Base-by-base conservation (phyloP, 2,113 vertebrate species). In the Hymenochirus boettgeri region DNA sequence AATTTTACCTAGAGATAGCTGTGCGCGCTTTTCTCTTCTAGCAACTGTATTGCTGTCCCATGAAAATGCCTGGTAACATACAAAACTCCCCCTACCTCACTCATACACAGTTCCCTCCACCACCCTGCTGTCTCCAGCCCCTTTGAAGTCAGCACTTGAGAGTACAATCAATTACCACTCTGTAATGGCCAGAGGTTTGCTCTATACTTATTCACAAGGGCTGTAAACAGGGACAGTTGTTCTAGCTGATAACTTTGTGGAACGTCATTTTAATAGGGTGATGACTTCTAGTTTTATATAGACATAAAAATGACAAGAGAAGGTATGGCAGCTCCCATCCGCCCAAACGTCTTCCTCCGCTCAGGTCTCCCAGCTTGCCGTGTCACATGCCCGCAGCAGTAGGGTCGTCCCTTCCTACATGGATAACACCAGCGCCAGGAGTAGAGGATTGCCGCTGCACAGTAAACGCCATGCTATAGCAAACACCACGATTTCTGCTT, bases 131-230 rank as follows among this genome's bases (percentile, higher is more conserved):
- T 53, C 3, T 18, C 27, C 23, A 35, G 50, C 17, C n/a, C 23
- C 65, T 69, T 69, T 69, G 65, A 69, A 53, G 31, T 69, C 35
- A 29, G 21, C 60, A 21, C 29, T 45, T 45, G 39, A 45, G 35
- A 29, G 53, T 69, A 31, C 25, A 25, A 33, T 66, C 55, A 47
- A 52, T 66, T 66, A 58, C 55, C 54, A 65, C 57, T 53, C 29
- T 45, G 23, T 45, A 39, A 60, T 39, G n/a, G 27, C 65, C 57
- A 45, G 33, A 58, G 65, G 55, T 48, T 52, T 33, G 39, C 65
- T 69, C 60, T 69, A 42, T 52, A 60, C 46, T 66, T 26, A 59
- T 29, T 59, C 65, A 69, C 56, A 59, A 69, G 64, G 27, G 58
- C 31, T 48, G 42, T 65, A 37, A 23, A 46, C 27, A 27, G 45